Conservation (phyloP, 2,113 vertebrate species). For the Echinops telfairi region DNA sequence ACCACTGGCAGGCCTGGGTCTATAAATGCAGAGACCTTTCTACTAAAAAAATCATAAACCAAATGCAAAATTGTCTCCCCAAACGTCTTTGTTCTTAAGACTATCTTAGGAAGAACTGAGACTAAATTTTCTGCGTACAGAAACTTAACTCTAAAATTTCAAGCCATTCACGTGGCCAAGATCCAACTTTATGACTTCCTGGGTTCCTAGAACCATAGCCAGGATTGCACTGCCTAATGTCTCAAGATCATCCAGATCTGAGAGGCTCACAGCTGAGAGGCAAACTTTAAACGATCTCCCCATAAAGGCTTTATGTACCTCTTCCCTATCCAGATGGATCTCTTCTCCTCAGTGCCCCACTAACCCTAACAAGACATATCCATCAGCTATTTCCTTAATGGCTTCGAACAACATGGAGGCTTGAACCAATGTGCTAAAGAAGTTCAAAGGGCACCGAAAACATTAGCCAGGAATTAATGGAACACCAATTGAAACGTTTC, state of each 20-base stretch:
- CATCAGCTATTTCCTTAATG: neutral
- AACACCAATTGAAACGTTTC: no score
- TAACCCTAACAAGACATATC: neutral
- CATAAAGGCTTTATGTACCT: neutral
- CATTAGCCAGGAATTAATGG: no score
- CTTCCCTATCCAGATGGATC: neutral
- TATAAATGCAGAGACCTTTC: neutral
- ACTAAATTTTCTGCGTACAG: conserved; percentile 30
- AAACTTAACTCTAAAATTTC: neutral
- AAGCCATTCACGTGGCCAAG: neutral
- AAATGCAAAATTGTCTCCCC: neutral
- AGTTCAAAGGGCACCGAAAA: no score
- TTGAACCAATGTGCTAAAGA: neutral
- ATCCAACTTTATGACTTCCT: neutral
- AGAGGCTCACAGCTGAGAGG: neutral
- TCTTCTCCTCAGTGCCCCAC: neutral
- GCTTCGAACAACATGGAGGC: conserved; percentile 10
- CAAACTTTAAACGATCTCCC: neutral
- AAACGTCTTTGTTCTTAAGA: conserved; percentile 11
- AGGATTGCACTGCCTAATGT: neutral
- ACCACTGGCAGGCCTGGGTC: neutral
- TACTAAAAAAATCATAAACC: neutral
- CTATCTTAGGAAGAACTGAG: neutral
- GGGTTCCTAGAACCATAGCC: neutral
- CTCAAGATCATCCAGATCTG: neutral